A percentile compares a stretch with the other conserved stretches of the same genome.
Evolutionary conservation across 2,888 invertebrate genomes (phyloP).

Genomic region (Plusia festucae): DNA sequence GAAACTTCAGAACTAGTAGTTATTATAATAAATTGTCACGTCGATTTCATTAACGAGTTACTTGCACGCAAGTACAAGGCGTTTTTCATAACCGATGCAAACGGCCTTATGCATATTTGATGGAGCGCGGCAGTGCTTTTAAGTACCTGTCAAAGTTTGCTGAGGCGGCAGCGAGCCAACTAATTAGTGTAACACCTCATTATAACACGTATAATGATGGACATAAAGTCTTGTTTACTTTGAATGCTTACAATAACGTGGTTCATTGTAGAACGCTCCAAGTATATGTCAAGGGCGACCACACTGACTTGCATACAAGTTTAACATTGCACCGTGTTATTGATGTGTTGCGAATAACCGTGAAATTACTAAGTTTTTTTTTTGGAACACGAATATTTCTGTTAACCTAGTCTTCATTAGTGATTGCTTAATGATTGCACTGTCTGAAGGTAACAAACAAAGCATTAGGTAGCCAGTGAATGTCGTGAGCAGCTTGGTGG

Average conservation of each 20-base stretch:
- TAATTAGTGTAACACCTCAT: slow-evolving; percentile 56
- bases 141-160: slow-evolving; percentile 69
- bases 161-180: slow-evolving; percentile 59
- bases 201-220: slow-evolving; percentile 57
- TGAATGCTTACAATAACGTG: slow-evolving; percentile 34
- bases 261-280: slow-evolving; percentile 53
- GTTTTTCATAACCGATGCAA: slow-evolving; percentile 75
- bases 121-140: slow-evolving; percentile 67
- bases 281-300: slow-evolving; percentile 80
- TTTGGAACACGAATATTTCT: slow-evolving; percentile 7
- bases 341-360: slow-evolving; percentile 36
- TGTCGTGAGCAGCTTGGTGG: too few relatives aligned
- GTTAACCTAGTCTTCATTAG: slow-evolving; percentile 20
- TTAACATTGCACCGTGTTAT: slow-evolving; percentile 58
- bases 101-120: slow-evolving; percentile 79
- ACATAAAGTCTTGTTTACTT: slow-evolving; percentile 56
- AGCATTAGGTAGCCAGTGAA: slow-evolving; percentile 13
- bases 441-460: slow-evolving; percentile 17
- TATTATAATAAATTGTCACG: slow-evolving; percentile 60
- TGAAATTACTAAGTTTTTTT: slow-evolving; percentile 47
- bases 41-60: slow-evolving; percentile 66
- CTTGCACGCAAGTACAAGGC: slow-evolving; percentile 67
- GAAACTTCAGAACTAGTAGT: slow-evolving; percentile 44
- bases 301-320: slow-evolving; percentile 66
- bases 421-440: slow-evolving; percentile 22